Conservation (phyloP, 2,888 invertebrate genomes). For the Amblyjoppa fuscipennis region DNA sequence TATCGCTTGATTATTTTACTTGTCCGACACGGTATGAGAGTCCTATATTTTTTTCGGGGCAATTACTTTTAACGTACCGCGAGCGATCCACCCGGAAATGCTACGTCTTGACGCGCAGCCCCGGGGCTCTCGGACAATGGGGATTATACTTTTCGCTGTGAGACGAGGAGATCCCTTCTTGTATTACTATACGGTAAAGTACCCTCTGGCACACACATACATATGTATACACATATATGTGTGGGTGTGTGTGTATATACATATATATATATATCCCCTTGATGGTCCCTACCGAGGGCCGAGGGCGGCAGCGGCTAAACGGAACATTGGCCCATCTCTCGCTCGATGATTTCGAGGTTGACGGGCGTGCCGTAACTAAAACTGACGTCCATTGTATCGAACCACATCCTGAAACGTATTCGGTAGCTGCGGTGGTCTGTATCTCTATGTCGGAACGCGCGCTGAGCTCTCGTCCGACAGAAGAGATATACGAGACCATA, state of each 20-base stretch:
- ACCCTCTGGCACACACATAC: constrained; percentile 29
- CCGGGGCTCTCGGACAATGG: constrained; percentile 44
- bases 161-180: constrained; percentile 54
- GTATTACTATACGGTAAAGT: constrained; percentile 58
- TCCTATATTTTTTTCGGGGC: neutral
- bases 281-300: constrained; percentile 35
- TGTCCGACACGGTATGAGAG: neutral
- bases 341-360: constrained; percentile 78
- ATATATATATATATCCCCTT: constrained; percentile 57
- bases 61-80: constrained; percentile 46
- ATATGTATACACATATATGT: neutral
- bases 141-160: constrained; percentile 61
- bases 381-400: constrained; percentile 82
- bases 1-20: constrained; percentile 62
- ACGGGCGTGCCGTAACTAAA: constrained; percentile 82
- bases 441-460: constrained; percentile 33
- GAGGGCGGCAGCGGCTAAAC: constrained; percentile 61
- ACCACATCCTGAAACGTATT: constrained; percentile 72
- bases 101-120: constrained; percentile 8
- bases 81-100: constrained; percentile 28
- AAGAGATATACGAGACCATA: constrained; percentile 70
- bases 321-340: constrained; percentile 75
- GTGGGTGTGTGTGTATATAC: no score
- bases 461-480: constrained; percentile 62
- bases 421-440: constrained; percentile 54